Conservation (phyloP, 2,113 vertebrate species). For the Hystrix cristata region DNA sequence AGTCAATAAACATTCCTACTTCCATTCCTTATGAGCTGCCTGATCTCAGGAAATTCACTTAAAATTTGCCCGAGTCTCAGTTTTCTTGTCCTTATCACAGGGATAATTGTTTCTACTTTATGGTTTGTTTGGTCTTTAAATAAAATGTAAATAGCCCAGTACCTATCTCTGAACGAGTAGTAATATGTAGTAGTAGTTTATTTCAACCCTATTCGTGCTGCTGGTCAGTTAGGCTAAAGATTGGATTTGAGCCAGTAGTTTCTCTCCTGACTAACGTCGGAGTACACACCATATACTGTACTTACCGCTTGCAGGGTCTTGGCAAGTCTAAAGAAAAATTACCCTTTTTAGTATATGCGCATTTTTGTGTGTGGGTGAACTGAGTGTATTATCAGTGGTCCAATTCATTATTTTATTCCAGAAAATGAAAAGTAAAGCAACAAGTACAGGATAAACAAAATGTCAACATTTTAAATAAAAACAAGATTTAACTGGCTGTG, state of each 20-base stretch:
- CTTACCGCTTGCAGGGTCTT: background rate
- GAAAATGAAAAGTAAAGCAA: background rate
- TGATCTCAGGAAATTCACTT: background rate
- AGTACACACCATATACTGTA: background rate
- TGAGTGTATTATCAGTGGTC: background rate
- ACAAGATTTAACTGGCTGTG: background rate
- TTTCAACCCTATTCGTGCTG: constrained; percentile 17
- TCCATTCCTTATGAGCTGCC: background rate
- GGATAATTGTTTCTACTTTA: background rate
- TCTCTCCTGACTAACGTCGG: background rate
- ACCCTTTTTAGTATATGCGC: background rate
- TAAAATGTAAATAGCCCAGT: background rate
- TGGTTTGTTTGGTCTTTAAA: constrained; percentile 20
- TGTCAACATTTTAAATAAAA: background rate
- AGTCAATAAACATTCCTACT: background rate
- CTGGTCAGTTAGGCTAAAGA: background rate
- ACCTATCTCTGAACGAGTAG: background rate
- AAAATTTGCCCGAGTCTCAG: background rate
- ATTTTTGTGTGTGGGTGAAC: background rate
- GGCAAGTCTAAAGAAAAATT: background rate
- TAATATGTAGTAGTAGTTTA: background rate
- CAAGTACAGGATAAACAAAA: background rate
- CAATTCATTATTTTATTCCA: background rate
- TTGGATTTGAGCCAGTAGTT: background rate
- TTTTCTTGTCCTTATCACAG: background rate